Percentiles rank a stretch among this genome's conserved stretches.
Evolutionary conservation across 2,797 vertebrate species (phyloP).

Genomic region (Xenentodon cancila): DNA sequence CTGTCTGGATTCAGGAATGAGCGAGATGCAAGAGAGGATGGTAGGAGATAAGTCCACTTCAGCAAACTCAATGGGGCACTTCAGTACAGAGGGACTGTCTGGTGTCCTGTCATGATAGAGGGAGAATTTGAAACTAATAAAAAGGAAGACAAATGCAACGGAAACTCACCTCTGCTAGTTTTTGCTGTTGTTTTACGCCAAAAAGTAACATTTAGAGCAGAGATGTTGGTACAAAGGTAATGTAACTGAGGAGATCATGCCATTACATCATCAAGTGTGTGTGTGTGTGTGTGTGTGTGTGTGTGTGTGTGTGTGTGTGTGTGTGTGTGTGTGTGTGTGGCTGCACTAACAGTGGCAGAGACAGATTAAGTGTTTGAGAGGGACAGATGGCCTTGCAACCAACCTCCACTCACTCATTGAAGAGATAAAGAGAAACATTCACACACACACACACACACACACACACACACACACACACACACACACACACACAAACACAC

Average conservation of each 20-base stretch:
- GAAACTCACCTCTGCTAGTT: not conserved
- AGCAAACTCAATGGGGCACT: constrained; percentile 63
- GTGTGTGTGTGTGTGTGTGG: constrained; percentile 18
- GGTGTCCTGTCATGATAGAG: constrained; percentile 33
- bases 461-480: too few relatives aligned
- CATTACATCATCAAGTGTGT: constrained; percentile 11
- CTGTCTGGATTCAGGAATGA: constrained; percentile 53
- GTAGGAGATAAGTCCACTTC: constrained; percentile 71
- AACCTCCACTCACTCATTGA: constrained; percentile 73
- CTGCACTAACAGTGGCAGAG: constrained; percentile 60
- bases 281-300: constrained; percentile 23
- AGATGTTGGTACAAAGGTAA: constrained; percentile 14
- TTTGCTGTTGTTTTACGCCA: not conserved
- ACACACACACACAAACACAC: too few relatives aligned
- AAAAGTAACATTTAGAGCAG: constrained; percentile 1
- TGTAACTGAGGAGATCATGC: constrained; percentile 8
- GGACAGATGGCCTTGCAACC: constrained; percentile 71
- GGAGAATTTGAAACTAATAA: constrained; percentile 5
- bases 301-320: constrained; percentile 23
- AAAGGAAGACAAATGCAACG: not conserved
- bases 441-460: constrained; percentile 12
- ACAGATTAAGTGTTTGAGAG: constrained; percentile 76
- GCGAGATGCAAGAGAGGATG: constrained; percentile 42
- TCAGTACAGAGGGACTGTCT: constrained; percentile 47
- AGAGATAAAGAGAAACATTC: constrained; percentile 65